Conservation (phyloP, 2,888 invertebrate genomes). For the Trachelus tabidus region DNA sequence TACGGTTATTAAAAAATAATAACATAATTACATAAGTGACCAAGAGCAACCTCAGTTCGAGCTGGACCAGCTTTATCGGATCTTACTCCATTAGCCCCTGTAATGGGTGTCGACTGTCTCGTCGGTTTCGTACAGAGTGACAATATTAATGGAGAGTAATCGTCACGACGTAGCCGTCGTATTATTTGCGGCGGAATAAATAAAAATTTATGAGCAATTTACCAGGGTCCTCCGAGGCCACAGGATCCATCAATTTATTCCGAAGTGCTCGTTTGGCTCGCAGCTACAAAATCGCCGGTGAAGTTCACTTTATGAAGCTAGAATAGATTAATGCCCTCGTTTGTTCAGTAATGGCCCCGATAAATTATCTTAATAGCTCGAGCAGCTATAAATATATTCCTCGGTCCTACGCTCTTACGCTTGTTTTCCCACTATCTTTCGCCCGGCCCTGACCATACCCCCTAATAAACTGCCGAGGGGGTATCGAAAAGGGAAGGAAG, state of each 20-base stretch:
- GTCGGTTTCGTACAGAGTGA: background rate
- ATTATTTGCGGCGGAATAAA: slow-evolving; percentile 52
- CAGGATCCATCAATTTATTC: slow-evolving; percentile 59
- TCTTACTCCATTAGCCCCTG: background rate
- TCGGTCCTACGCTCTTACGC: slow-evolving; percentile 50
- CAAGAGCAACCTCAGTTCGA: background rate
- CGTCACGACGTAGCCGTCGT: slow-evolving; percentile 11
- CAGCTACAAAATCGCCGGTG: slow-evolving; percentile 63
- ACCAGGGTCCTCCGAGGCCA: slow-evolving; percentile 27
- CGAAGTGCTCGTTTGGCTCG: slow-evolving; percentile 63
- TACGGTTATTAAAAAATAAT: background rate
- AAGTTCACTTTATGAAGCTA: slow-evolving; percentile 65
- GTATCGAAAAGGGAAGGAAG: background rate
- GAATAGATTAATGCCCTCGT: slow-evolving; percentile 66
- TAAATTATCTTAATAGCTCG: slow-evolving; percentile 65
- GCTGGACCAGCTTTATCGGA: background rate
- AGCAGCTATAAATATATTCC: slow-evolving; percentile 63
- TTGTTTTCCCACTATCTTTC: slow-evolving; percentile 49
- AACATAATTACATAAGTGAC: background rate
- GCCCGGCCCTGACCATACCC: slow-evolving; percentile 24
- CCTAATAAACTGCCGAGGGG: slow-evolving; percentile 20
- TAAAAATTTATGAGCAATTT: slow-evolving; percentile 61
- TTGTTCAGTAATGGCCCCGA: slow-evolving; percentile 65
- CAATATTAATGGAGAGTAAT: slow-evolving; percentile 4
- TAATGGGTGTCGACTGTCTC: background rate